Base-by-base conservation (phyloP, 2,888 invertebrate species). In the Mongoloraphidia duomilia region DNA sequence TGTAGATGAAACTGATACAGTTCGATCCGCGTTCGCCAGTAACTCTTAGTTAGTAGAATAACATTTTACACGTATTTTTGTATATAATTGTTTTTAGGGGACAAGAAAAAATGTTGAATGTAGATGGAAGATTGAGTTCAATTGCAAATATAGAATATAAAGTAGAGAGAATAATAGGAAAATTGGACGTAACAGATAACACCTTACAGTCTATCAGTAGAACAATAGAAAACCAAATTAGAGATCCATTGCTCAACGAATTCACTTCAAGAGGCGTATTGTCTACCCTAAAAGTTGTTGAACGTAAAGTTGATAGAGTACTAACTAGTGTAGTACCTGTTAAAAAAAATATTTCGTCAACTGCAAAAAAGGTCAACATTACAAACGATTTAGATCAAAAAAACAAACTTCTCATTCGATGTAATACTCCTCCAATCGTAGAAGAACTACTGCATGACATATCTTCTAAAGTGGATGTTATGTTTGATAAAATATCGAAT, bases 401-500 rank as follows among this genome's bases (percentile, higher is more conserved):
- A 47, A 54, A 55, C 11, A 63, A 59, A 40, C 48, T 64, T 11
- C 52, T 61, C 33, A 59, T 63, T n/a, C 63, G 62, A 53, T 66
- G 66, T 53, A 60, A 60, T 46, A 62, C 61, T 9, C 63, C 65
- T 2, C 61, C 59, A 37, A 50, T 58, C 14, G 55, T 65, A 2
- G 65, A 67, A 54, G 65, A 65, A 34, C 50, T 66, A 37, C 53
- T 68, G n/a, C 60, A 62, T 14, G 67, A 68, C 52, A 61, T 68
- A 12, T 61, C 68, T 2, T 63, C 67, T 9, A 69, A 69, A 56
- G 64, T 68, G 14, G 68, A 68, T 54, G 57, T 65, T n/a, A 65
- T 69, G 41, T 66, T 65, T 52, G 68, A 69, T 56, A 64, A 60
- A 47, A 51, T 63, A n/a, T 58, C 55, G 14, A 54, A 55, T 38